Evolutionary conservation across 2,888 invertebrate species (phyloP).

Genomic region (Tenthredo distinguenda): DNA sequence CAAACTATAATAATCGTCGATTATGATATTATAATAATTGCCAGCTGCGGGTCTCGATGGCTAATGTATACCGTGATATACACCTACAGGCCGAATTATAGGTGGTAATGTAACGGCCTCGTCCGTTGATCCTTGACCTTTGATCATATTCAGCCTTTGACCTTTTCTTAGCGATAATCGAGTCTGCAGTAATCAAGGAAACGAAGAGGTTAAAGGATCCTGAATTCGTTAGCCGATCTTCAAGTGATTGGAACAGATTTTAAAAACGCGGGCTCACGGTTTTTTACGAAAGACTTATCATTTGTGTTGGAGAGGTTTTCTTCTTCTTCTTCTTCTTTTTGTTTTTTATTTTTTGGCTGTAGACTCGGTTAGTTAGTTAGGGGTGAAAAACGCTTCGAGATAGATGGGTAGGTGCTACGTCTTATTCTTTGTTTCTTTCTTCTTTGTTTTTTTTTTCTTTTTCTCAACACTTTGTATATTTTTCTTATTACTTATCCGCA

Average conservation of each 20-base stretch:
- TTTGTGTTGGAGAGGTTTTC: neutral
- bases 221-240: neutral
- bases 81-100: constrained; percentile 18
- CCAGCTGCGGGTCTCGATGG: neutral
- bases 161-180: constrained; percentile 13
- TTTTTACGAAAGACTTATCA: neutral
- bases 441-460: neutral
- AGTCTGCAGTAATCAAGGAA: constrained; percentile 20
- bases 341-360: neutral
- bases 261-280: neutral
- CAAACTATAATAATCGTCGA: neutral
- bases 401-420: neutral
- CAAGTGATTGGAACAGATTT: constrained; percentile 1
- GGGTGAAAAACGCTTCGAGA: neutral
- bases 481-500: neutral
- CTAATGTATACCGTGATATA: constrained; percentile 17
- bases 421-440: neutral
- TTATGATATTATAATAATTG: constrained; percentile 25
- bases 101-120: constrained; percentile 5
- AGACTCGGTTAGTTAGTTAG: neutral
- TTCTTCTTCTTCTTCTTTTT: neutral
- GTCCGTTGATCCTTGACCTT: constrained; percentile 27
- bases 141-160: constrained; percentile 24
- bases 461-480: neutral
- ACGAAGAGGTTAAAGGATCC: constrained; percentile 10